A percentile compares a stretch with the other conserved stretches of the same genome.
phyloP scores from a whole-genome alignment of 2,113 vertebrate species.

The Melierax canorus region DNA sequence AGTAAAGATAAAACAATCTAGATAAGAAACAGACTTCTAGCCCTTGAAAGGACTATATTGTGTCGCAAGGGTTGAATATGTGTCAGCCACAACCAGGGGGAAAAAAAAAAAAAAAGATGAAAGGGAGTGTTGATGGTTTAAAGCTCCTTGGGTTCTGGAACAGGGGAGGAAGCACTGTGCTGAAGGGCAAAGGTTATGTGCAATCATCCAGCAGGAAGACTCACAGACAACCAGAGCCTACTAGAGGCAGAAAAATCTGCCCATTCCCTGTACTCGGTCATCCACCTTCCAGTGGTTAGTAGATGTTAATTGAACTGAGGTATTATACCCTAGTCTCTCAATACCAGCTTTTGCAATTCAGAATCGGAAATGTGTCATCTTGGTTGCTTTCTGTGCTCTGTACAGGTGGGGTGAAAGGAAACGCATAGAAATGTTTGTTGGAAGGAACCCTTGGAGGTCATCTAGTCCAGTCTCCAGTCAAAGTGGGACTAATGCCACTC shows the following conservation, averaged over 20 bases:
- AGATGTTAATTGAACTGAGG: background rate
- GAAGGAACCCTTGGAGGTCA: background rate
- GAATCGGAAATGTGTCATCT: background rate
- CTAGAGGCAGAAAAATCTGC: background rate
- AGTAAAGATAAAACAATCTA: background rate
- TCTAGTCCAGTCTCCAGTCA: background rate
- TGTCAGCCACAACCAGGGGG: background rate
- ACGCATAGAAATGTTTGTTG: background rate
- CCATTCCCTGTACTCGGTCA: background rate
- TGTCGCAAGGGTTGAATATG: background rate
- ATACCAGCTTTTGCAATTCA: background rate
- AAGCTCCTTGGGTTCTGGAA: background rate
- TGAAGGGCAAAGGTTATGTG: background rate
- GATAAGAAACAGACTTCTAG: background rate
- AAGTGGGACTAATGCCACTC: background rate
- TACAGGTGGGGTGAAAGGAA: background rate
- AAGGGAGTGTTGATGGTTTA: background rate
- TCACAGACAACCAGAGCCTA: background rate
- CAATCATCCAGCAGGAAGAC: background rate
- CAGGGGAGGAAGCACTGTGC: background rate
- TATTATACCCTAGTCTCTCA: background rate
- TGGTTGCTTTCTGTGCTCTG: background rate
- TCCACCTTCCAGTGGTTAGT: rapidly evolving
- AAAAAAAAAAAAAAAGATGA: background rate
- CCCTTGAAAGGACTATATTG: background rate